Evolutionary conservation across 2,888 invertebrate species (phyloP).

Genomic region (Lypha dubia): DNA sequence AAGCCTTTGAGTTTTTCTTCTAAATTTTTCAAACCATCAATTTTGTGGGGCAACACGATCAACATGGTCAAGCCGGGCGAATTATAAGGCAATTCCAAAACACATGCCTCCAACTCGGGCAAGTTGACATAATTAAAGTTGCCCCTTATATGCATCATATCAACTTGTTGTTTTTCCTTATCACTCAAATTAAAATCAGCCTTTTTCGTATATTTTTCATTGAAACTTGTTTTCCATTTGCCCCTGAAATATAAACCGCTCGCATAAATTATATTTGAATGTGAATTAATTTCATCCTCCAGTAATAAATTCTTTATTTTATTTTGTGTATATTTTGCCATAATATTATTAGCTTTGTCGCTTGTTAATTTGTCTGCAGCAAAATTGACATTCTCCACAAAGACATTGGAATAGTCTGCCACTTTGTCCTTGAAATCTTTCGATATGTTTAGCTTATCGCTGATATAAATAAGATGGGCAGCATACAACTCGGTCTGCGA

Average conservation of each 20-base stretch:
- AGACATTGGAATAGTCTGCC: not conserved
- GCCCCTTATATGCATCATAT: slow-evolving; percentile 88
- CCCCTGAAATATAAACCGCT: slow-evolving; percentile 95
- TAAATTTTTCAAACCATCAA: slow-evolving; percentile 84
- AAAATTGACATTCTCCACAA: not conserved
- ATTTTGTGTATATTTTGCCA: not conserved
- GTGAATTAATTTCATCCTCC: slow-evolving; percentile 84
- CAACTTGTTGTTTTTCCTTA: slow-evolving; percentile 84
- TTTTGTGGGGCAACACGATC: slow-evolving; percentile 88
- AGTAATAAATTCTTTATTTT: not conserved
- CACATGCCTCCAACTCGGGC: slow-evolving; percentile 83
- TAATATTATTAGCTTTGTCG: not conserved
- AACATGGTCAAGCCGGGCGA: slow-evolving; percentile 89
- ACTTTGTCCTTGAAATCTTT: not conserved
- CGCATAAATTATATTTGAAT: slow-evolving; percentile 89
- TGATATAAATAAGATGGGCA: not conserved
- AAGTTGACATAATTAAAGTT: slow-evolving; percentile 84
- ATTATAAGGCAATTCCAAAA: slow-evolving; percentile 89
- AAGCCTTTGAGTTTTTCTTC: slow-evolving; percentile 84
- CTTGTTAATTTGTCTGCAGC: not conserved
- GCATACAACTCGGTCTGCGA: not conserved
- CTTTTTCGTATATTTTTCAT: slow-evolving; percentile 84
- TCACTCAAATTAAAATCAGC: slow-evolving; percentile 86
- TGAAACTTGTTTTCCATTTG: slow-evolving; percentile 88
- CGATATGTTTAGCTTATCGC: not conserved